Evolutionary conservation across 1,140 invertebrate genomes (phyloP).

Genomic region (Trinorchestia longiramus): DNA sequence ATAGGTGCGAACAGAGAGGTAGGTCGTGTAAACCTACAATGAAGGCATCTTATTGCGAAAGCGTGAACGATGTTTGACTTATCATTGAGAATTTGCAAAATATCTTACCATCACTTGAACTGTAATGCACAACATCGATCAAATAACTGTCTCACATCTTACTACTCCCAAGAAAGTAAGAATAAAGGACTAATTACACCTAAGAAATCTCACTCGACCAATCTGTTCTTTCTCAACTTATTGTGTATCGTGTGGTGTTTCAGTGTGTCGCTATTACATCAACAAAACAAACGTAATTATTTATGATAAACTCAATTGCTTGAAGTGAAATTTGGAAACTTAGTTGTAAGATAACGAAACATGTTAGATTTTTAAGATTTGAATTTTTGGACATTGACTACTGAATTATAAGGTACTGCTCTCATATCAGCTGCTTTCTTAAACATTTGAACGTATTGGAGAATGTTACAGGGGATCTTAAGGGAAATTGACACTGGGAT

Average conservation of each 20-base stretch:
- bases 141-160: not conserved
- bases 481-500: too few species aligned
- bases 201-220: not conserved
- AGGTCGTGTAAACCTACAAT: not conserved
- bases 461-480: too few species aligned
- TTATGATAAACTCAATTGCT: not conserved
- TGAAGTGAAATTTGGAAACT: not conserved
- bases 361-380: not conserved
- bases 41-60: not conserved
- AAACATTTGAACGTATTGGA: too few species aligned
- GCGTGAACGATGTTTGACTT: not conserved
- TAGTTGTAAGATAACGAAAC: not conserved
- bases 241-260: not conserved
- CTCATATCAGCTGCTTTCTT: not conserved
- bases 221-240: not conserved
- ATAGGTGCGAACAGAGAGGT: not conserved
- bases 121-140: not conserved
- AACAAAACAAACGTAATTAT: not conserved
- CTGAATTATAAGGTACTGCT: not conserved
- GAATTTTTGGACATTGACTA: not conserved
- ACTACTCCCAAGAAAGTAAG: not conserved
- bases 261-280: not conserved
- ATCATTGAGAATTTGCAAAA: not conserved
- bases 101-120: not conserved
- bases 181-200: not conserved